Conservation (phyloP, 2,888 invertebrate genomes). For the Gibbula magus region DNA sequence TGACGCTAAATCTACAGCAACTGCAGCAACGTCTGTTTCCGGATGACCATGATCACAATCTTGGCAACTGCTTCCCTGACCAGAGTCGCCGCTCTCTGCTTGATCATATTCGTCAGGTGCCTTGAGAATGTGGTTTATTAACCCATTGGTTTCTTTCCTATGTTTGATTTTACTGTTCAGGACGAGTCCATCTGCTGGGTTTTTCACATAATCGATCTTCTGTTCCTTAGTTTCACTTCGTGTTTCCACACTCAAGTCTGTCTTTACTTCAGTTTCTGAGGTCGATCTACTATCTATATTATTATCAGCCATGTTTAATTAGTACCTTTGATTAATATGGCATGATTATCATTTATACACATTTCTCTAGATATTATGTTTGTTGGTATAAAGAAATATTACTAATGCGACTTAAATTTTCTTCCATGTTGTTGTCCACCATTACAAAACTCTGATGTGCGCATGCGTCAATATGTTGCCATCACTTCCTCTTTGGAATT, state of each 20-base stretch:
- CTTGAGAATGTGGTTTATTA: conserved; percentile 41
- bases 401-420: not conserved
- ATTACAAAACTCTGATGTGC: not conserved
- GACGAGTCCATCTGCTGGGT: not conserved
- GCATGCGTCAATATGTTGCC: not conserved
- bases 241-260: not conserved
- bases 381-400: not conserved
- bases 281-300: not conserved
- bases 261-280: not conserved
- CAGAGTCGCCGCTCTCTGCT: conserved; percentile 36
- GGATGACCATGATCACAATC: conserved; percentile 32
- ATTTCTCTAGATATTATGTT: not conserved
- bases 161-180: conserved; percentile 46
- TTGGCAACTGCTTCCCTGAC: conserved; percentile 39
- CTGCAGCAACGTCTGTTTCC: conserved; percentile 16
- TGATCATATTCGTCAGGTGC: conserved; percentile 35
- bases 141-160: conserved; percentile 52
- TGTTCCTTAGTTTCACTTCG: not conserved
- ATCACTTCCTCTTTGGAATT: not conserved
- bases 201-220: conserved; percentile 21
- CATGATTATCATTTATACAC: not conserved
- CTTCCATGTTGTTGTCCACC: conserved; percentile 13
- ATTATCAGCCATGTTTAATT: not conserved
- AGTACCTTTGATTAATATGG: not conserved
- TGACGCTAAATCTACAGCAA: conserved; percentile 24